Conservation (phyloP, 2,113 vertebrate species). For the Sterna hirundo region DNA sequence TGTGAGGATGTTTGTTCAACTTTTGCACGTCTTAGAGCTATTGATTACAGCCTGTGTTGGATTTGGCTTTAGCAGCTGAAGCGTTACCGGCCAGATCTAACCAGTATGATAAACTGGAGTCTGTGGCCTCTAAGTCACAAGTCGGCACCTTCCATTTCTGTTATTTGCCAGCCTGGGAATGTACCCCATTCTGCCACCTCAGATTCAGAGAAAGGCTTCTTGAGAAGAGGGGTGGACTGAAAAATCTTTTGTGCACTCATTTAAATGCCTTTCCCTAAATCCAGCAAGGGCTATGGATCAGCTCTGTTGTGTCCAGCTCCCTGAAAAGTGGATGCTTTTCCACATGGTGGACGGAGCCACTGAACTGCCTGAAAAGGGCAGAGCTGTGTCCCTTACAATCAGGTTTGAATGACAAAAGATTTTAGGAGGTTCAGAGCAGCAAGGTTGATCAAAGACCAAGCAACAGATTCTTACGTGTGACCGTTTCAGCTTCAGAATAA, state of each 20-base stretch:
- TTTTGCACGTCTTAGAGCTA: neutral
- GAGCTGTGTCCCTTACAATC: neutral
- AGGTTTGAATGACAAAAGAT: neutral
- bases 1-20: neutral
- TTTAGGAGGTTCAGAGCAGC: neutral
- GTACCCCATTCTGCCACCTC: neutral
- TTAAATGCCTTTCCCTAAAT: neutral
- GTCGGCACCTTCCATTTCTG: neutral
- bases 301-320: neutral
- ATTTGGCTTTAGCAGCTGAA: neutral
- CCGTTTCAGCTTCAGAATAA: neutral
- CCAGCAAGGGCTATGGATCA: neutral
- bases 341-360: neutral
- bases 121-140: neutral
- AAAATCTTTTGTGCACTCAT: neutral
- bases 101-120: neutral
- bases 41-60: neutral
- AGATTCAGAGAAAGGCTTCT: neutral
- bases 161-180: neutral
- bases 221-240: neutral
- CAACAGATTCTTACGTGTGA: neutral
- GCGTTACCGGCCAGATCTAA: neutral
- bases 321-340: neutral
- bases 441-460: neutral
- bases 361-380: neutral